phyloP scores from a whole-genome alignment of 2,888 invertebrate genomes.

The Myathropa florea region DNA sequence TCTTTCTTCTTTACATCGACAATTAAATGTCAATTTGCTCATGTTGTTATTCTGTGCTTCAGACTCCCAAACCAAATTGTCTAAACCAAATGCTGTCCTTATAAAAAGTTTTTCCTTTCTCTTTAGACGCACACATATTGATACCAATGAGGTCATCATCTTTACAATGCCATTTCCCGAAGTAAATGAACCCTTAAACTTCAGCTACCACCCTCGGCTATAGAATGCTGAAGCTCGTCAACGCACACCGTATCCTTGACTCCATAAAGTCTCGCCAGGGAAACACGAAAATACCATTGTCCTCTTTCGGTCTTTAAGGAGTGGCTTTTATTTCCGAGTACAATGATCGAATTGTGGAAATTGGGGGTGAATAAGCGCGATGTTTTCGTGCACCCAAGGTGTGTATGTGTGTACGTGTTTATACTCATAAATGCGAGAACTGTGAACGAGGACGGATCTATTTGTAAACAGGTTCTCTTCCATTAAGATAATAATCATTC shows the following conservation, averaged over 20 bases:
- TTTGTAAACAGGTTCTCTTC: not conserved
- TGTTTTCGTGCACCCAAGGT: not conserved
- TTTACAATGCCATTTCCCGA: not conserved
- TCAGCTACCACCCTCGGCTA: not conserved
- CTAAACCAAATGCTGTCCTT: not conserved
- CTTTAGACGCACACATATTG: not conserved
- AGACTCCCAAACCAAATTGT: not conserved
- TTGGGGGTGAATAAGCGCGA: not conserved
- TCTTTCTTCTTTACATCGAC: no score
- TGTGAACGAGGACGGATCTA: conserved; percentile 1
- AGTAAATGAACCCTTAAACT: not conserved
- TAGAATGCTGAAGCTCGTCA: not conserved
- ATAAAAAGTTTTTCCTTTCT: not conserved
- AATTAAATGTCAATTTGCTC: no score
- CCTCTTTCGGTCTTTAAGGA: conserved; percentile 17
- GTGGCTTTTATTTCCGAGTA: conserved; percentile 2
- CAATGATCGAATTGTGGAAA: not conserved
- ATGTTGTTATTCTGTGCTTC: not conserved
- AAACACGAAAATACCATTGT: conserved; percentile 4
- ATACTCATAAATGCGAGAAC: not conserved
- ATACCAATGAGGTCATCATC: not conserved
- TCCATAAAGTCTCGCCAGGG: conserved; percentile 17
- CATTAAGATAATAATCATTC: not conserved
- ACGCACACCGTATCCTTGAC: not conserved
- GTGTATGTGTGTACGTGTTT: not conserved